Conservation (phyloP, 2,888 invertebrate genomes). For the Dorcus hopei region DNA sequence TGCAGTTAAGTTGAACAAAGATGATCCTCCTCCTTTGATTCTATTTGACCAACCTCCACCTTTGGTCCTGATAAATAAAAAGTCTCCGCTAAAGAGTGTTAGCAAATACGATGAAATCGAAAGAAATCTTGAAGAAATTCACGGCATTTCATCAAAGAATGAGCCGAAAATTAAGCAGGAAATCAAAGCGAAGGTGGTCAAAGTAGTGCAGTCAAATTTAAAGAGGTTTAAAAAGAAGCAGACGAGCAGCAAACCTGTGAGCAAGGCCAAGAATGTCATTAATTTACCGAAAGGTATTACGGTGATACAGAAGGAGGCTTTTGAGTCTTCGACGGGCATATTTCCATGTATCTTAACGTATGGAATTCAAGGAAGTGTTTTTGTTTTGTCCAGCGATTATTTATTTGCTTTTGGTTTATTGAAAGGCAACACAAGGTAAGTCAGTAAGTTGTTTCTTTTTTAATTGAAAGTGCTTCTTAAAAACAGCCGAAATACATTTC, state of each 20-base stretch:
- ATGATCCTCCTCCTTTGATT: not conserved
- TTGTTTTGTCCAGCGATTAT: conserved; percentile 36
- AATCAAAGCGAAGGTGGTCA: conserved; percentile 21
- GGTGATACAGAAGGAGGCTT: conserved; percentile 25
- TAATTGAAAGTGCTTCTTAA: not conserved
- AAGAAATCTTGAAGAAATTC: conserved; percentile 4
- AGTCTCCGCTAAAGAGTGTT: not conserved
- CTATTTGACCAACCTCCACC: not conserved
- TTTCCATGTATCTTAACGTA: conserved; percentile 26
- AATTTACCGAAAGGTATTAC: conserved; percentile 27
- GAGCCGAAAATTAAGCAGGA: conserved; percentile 17
- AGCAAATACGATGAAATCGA: conserved; percentile 21
- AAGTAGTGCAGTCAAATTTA: not conserved
- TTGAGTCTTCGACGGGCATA: conserved; percentile 29
- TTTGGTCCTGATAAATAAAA: not conserved
- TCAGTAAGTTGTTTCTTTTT: not conserved
- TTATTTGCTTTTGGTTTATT: conserved; percentile 39
- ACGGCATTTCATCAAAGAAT: not conserved
- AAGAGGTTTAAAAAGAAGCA: not conserved
- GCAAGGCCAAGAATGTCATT: conserved; percentile 17
- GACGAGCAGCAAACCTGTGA: conserved; percentile 13
- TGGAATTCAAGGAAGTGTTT: conserved; percentile 35
- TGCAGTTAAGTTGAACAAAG: not conserved
- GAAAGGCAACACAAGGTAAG: conserved; percentile 34
- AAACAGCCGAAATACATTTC: too few species aligned